Evolutionary conservation across 2,797 vertebrate genomes (phyloP), one percentile per base, ranked within the genome.

Genomic region (Sebastes minor): DNA sequence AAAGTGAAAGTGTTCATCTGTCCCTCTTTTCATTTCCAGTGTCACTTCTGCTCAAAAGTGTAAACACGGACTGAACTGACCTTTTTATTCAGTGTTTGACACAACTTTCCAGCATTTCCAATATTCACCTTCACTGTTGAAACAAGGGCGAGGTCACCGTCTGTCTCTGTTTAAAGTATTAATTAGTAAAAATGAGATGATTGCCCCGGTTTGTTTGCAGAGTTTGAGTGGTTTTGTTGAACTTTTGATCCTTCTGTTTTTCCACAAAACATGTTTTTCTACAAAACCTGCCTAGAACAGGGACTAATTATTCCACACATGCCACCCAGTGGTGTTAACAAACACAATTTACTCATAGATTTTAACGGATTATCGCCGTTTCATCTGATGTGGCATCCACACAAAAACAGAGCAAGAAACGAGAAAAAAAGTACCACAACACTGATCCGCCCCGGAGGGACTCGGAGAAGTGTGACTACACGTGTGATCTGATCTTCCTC

Each of bases 391-490:
- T n/a, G 14, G 13, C 38, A 59, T 66, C 32, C 27, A 18, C 23
- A 38, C 13, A 53, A 20, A 42, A 35, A 59, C 32, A 70, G 20
- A 68, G 25, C 68, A 10, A 57, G n/a, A 38, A 14, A 25, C 16
- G 63, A 30, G 14, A n/a, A 12, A 63, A 52, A 78, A 59, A 42
- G 38, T 9, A 42, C 53, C 32, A 12, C 7, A 11, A 33, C 13
- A 35, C 32, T 33, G 56, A 82, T 68, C 71, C 27, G 74, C 52
- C 46, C 59, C 38, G 5, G 12, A 55, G 33, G 28, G 65, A 62
- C 55, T 70, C 8, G 4, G 68, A 75, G 63, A 56, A 80, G 72
- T 78, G 66, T 53, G 77, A 83, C 62, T 32, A 52, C 23, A 70
- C 53, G 20, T 68, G 35, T 52, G 70, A 78, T 71, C 59, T 35